Percentiles rank a stretch among this genome's conserved stretches.
Conservation (phyloP, 1,140 invertebrate genomes). For the Drosophila dunni region DNA sequence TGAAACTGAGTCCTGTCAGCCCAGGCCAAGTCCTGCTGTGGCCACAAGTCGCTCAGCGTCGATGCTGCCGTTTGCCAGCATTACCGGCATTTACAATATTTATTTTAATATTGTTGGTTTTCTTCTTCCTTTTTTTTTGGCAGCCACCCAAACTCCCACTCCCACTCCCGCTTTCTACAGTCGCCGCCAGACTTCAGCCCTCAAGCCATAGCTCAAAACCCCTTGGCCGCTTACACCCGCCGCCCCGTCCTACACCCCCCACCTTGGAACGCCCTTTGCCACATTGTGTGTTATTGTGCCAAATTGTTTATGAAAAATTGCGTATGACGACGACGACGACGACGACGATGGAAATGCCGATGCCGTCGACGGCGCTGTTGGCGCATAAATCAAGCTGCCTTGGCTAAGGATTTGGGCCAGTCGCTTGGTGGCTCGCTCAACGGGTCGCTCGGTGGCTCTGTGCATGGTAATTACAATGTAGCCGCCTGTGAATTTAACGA, state of each 20-base stretch:
- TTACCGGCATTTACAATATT: constrained; percentile 82
- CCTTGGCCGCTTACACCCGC: background rate
- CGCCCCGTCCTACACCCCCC: background rate
- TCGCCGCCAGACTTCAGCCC: background rate
- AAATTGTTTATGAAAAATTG: constrained; percentile 84
- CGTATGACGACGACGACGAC: constrained; percentile 59
- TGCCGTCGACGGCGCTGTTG: constrained; percentile 56
- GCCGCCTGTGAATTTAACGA: constrained; percentile 82
- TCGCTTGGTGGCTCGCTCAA: constrained; percentile 51
- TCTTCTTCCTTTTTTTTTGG: constrained; percentile 17
- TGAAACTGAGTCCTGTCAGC: constrained; percentile 16
- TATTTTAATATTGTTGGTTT: constrained; percentile 68
- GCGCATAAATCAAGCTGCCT: constrained; percentile 79
- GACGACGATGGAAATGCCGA: constrained; percentile 21
- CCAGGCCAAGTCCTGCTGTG: constrained; percentile 47
- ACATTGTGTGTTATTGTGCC: constrained; percentile 75
- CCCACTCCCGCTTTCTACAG: background rate
- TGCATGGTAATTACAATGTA: constrained; percentile 78
- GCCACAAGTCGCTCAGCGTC: constrained; percentile 67
- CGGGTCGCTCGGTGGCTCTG: constrained; percentile 38
- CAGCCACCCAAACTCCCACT: constrained; percentile 24
- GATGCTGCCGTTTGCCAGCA: constrained; percentile 61
- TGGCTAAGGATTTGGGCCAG: constrained; percentile 75
- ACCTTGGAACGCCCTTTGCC: background rate
- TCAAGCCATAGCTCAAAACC: constrained; percentile 17